Evolutionary conservation across 2,888 invertebrate genomes (phyloP).

Genomic region (Melanostoma scalare): DNA sequence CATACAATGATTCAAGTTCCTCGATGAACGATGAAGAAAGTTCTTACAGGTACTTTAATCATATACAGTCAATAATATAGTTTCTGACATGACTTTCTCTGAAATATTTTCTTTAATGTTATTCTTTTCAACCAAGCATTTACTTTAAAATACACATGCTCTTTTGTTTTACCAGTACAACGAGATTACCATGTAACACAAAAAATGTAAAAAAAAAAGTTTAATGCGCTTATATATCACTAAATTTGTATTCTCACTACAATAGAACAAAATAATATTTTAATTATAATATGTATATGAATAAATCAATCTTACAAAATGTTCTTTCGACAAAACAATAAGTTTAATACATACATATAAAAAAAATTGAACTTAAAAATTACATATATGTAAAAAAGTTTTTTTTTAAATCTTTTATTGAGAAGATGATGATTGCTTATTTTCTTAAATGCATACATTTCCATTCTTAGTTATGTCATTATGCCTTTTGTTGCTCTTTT

Average conservation of each 20-base stretch:
- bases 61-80: not conserved
- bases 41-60: too few species aligned
- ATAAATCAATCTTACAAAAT: slow-evolving; percentile 48
- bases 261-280: slow-evolving; percentile 56
- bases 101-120: slow-evolving; percentile 28
- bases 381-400: slow-evolving; percentile 40
- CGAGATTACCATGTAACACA: slow-evolving; percentile 22
- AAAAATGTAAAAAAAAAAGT: slow-evolving; percentile 30
- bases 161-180: slow-evolving; percentile 22
- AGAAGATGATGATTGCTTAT: slow-evolving; percentile 54
- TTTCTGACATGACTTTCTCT: slow-evolving; percentile 10
- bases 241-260: slow-evolving; percentile 66
- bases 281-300: slow-evolving; percentile 24
- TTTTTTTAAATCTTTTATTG: slow-evolving; percentile 33
- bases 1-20: too few species aligned
- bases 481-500: slow-evolving; percentile 68
- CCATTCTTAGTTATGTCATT: slow-evolving; percentile 68
- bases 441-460: slow-evolving; percentile 70
- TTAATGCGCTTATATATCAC: slow-evolving; percentile 57
- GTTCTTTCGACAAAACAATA: slow-evolving; percentile 35
- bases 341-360: slow-evolving; percentile 24
- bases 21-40: too few species aligned
- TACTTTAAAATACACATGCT: slow-evolving; percentile 6
- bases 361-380: slow-evolving; percentile 48
- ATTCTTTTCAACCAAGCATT: slow-evolving; percentile 11